Percentiles rank a stretch among this genome's conserved stretches.
Conservation (phyloP, 2,888 invertebrate genomes). For the Taenaris catops region DNA sequence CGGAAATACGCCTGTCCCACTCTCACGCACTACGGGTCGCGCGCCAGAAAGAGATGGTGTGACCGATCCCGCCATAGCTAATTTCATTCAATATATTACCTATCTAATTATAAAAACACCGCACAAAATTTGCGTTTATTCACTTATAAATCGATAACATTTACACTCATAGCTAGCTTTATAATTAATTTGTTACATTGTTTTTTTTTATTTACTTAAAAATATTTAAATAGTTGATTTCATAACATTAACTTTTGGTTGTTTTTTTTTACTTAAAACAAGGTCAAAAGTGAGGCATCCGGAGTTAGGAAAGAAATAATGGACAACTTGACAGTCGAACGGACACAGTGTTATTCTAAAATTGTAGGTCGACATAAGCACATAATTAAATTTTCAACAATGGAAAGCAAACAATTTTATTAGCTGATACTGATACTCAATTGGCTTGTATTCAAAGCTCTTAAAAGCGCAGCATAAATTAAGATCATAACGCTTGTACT, state of each 20-base stretch:
- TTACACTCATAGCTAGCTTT: conserved; percentile 79
- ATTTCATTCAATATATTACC: conserved; percentile 81
- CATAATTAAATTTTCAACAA: no score
- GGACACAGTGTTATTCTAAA: conserved; percentile 28
- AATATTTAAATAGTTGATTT: conserved; percentile 76
- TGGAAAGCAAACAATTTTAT: no score
- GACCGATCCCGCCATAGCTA: conserved; percentile 64
- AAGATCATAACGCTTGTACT: no score
- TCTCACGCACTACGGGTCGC: conserved; percentile 38
- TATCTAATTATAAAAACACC: conserved; percentile 81
- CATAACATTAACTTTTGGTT: conserved; percentile 79
- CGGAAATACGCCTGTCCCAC: conserved; percentile 33
- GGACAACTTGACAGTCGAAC: conserved; percentile 51
- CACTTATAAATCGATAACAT: conserved; percentile 78
- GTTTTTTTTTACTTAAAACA: conserved; percentile 75
- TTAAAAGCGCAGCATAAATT: no score
- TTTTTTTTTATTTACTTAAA: conserved; percentile 67
- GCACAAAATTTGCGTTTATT: conserved; percentile 77
- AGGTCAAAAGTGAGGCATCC: conserved; percentile 65
- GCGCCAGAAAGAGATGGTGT: conserved; percentile 43
- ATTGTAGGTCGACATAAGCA: no score
- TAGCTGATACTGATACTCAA: no score
- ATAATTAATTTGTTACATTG: conserved; percentile 79
- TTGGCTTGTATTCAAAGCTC: no score
- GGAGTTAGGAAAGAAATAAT: conserved; percentile 53